phyloP scores from a whole-genome alignment of 2,797 vertebrate genomes.

The Coregonus sp. region DNA sequence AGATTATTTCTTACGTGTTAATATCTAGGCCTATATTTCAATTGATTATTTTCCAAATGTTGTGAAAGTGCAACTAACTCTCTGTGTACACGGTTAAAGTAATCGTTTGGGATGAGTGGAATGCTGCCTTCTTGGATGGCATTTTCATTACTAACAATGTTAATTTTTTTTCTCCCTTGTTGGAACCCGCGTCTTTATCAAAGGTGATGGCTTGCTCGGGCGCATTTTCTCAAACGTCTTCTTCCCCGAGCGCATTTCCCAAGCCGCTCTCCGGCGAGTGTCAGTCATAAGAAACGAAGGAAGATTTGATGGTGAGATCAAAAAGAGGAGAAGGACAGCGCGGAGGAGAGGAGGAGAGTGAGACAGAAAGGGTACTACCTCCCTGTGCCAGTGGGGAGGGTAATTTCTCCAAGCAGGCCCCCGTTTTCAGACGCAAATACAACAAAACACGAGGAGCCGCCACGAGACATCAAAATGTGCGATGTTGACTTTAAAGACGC shows the following conservation, averaged over 20 bases:
- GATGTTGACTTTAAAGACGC: conserved; percentile 78
- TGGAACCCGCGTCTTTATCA: conserved; percentile 72
- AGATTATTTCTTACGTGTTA: background rate
- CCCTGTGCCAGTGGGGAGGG: conserved; percentile 60
- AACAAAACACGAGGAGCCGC: conserved; percentile 68
- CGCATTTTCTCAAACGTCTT: conserved; percentile 75
- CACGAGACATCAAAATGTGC: conserved; percentile 71
- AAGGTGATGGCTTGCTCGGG: conserved; percentile 77
- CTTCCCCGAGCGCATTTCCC: conserved; percentile 67
- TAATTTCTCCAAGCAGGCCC: conserved; percentile 66
- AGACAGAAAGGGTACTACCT: conserved; percentile 37
- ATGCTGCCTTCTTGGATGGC: conserved; percentile 51
- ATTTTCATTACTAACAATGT: conserved; percentile 70
- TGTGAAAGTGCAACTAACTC: conserved; percentile 38
- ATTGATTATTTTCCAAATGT: background rate
- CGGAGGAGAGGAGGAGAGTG: conserved; percentile 33
- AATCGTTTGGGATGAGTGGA: conserved; percentile 57
- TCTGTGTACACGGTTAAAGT: conserved; percentile 57
- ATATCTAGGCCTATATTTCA: background rate
- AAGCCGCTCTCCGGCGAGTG: conserved; percentile 68
- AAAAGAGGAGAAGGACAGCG: conserved; percentile 67
- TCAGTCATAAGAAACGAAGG: conserved; percentile 67
- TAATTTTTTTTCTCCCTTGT: conserved; percentile 40
- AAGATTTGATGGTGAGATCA: conserved; percentile 78
- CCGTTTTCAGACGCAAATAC: conserved; percentile 71